Evolutionary conservation across 2,797 vertebrate genomes (phyloP).

Genomic region (Acanthornis magna): DNA sequence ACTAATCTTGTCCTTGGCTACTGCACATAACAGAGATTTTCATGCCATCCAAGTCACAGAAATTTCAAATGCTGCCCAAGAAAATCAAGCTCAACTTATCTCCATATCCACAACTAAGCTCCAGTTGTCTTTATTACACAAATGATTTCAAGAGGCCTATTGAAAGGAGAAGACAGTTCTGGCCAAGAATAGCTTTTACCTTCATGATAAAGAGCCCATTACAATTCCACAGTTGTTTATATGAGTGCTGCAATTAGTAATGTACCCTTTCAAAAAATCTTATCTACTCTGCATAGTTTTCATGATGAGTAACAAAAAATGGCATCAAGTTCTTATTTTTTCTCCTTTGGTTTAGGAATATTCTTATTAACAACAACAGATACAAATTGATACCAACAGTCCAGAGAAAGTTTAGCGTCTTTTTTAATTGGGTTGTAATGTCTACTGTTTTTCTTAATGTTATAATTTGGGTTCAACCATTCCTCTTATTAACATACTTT

Average conservation of each 20-base stretch:
- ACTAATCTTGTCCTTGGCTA: not conserved
- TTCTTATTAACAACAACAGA: not conserved
- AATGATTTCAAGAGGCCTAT: not conserved
- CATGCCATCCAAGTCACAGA: not conserved
- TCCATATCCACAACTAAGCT: not conserved
- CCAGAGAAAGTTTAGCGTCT: not conserved
- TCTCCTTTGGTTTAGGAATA: not conserved
- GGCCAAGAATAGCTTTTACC: not conserved
- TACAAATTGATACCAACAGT: not conserved
- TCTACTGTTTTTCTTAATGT: not conserved
- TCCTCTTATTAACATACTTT: not conserved
- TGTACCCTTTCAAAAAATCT: not conserved
- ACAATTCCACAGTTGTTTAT: not conserved
- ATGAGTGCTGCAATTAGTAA: not conserved
- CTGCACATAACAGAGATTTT: not conserved
- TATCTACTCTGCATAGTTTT: not conserved
- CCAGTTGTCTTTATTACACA: not conserved
- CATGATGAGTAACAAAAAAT: not conserved
- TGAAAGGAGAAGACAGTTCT: not conserved
- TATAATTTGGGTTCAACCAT: not conserved
- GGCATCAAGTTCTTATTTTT: not conserved
- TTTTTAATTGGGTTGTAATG: not conserved
- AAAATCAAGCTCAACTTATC: not conserved
- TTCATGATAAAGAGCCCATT: not conserved
- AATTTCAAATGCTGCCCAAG: not conserved